Evolutionary conservation across 2,797 vertebrate species (phyloP), one percentile per base, ranked within the genome.

Genomic region (Clarias fuscus): DNA sequence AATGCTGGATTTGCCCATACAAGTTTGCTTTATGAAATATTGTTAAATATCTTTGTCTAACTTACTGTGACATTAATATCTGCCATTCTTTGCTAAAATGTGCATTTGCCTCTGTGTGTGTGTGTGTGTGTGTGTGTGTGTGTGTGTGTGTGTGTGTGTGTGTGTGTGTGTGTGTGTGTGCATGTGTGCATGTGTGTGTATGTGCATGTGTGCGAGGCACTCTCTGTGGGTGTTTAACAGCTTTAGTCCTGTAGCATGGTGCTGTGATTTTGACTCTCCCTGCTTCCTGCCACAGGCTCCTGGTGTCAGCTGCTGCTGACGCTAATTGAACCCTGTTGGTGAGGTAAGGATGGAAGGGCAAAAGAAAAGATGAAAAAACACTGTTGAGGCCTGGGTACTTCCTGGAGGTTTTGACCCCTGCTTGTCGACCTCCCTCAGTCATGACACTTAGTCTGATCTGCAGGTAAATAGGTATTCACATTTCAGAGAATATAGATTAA

Each of bases 281-380:
- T 90, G 92, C 93, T 92, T 91, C 78, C 84, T 92, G 91, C 93
- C 92, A 92, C 92, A 91, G 93, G 91, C 93, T 93, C 91, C 88
- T 93, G 92, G 93, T 92, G 93, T 92, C 92, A 91, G 92, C 92
- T 68, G 92, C 95, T 93, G 90, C 92, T 90, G 91, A 94, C 90
- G 92, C 93, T 96, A 96, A 95, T 95, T 96, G 95, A 95, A 95
- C 94, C 93, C 94, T 94, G 94, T 93, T 94, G 92, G 93, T 94
- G 92, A 95, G 93, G 92, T 95, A 92, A 91, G 92, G 91, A 90
- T 88, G 86, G 89, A 90, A 83, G 83, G 72, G 58, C 0, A 61
- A 77, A 88, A 80, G 73, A 89, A 80, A 89, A 87, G 22, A 27
- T 40, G 91, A 92, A 94, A 94, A 93, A 90, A 40, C 58, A 79